A percentile compares a stretch with the other conserved stretches of the same genome.
Conservation (phyloP, 2,113 vertebrate species). For the Pterocles orientalis region DNA sequence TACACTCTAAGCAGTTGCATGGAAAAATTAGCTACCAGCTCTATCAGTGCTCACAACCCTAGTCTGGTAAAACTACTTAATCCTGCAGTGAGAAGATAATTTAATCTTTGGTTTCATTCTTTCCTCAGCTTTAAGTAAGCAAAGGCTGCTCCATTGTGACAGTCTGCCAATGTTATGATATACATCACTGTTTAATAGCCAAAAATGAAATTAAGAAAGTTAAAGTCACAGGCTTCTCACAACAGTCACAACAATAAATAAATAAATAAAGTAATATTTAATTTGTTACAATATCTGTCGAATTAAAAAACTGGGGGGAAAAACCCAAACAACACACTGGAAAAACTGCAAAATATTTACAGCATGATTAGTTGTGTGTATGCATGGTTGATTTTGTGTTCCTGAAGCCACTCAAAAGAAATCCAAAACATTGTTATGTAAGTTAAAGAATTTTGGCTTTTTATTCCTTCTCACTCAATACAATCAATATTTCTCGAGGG, state of each 20-base stretch:
- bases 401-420: constrained; percentile 63
- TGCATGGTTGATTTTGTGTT: constrained; percentile 59
- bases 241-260: constrained; percentile 63
- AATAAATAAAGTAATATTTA: constrained; percentile 46
- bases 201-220: constrained; percentile 75
- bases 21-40: constrained; percentile 58
- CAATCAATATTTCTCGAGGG: not conserved
- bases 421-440: constrained; percentile 34
- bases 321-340: not conserved
- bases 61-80: constrained; percentile 64
- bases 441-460: constrained; percentile 55
- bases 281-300: constrained; percentile 56
- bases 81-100: constrained; percentile 75
- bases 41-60: constrained; percentile 57
- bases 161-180: constrained; percentile 61
- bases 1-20: constrained; percentile 36
- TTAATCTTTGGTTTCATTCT: constrained; percentile 76
- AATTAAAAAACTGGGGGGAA: not conserved
- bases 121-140: constrained; percentile 65
- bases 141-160: constrained; percentile 63
- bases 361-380: constrained; percentile 55
- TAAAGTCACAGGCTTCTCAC: constrained; percentile 58
- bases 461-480: not conserved
- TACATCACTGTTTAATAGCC: constrained; percentile 64
- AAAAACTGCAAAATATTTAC: constrained; percentile 67